These are phyloP conservation scores for Drosophila sordidapex DNA, from an alignment of 2,888 invertebrate species.

Conservation along the genomic window DNA sequence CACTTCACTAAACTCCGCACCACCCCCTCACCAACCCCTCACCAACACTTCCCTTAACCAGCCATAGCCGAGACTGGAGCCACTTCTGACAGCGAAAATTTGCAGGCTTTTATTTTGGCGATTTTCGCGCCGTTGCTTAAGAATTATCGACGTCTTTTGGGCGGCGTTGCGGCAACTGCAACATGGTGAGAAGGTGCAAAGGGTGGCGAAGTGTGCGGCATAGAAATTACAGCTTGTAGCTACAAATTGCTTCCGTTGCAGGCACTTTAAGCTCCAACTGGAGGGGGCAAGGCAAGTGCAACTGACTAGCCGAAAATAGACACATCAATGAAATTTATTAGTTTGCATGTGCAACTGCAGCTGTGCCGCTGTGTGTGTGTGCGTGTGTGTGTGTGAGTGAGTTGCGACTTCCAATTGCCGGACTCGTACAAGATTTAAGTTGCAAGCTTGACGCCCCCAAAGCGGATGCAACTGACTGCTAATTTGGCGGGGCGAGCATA, in stretches of 20 bases:
- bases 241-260: constrained; percentile 83
- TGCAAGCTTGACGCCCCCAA: constrained; percentile 44
- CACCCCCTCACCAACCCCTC: too few species aligned
- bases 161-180: constrained; percentile 23
- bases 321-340: constrained; percentile 83
- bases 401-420: constrained; percentile 65
- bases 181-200: background rate
- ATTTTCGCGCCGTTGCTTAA: constrained; percentile 77
- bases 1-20: background rate
- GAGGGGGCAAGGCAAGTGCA: background rate
- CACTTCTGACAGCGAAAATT: constrained; percentile 70
- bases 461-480: constrained; percentile 71
- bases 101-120: constrained; percentile 69
- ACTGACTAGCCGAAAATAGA: constrained; percentile 75
- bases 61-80: background rate
- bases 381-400: constrained; percentile 40
- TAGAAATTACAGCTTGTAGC: constrained; percentile 80
- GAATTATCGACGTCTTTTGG: constrained; percentile 75
- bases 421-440: constrained; percentile 53
- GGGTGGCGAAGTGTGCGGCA: constrained; percentile 27
- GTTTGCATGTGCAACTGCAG: constrained; percentile 81
- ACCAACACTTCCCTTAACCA: background rate
- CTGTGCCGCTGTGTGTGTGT: constrained; percentile 24
- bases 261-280: constrained; percentile 59
- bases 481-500: constrained; percentile 61